Evolutionary conservation across 2,888 invertebrate species (phyloP).

Genomic region (Shargacucullia verbasci): DNA sequence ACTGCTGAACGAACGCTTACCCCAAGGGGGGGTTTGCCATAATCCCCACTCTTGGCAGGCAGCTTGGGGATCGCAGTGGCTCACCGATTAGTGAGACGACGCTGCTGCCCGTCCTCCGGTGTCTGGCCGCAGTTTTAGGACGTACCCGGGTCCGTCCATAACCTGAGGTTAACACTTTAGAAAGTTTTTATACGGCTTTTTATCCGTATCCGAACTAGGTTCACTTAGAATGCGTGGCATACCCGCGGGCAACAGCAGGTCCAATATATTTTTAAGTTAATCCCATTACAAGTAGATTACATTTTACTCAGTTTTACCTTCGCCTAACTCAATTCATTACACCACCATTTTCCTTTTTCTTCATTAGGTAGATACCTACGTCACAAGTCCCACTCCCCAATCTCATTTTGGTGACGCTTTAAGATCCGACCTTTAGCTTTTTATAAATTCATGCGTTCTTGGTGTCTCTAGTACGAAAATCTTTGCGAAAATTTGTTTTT

Average conservation of each 20-base stretch:
- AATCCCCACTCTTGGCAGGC: too few species aligned
- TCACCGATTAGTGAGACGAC: too few species aligned
- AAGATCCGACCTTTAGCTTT: conserved; percentile 17
- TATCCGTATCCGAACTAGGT: too few species aligned
- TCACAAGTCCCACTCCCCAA: conserved; percentile 28
- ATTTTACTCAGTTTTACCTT: background rate
- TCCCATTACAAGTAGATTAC: background rate
- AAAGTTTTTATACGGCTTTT: too few species aligned
- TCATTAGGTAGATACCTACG: conserved; percentile 40
- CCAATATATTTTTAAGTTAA: background rate
- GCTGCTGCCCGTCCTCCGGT: too few species aligned
- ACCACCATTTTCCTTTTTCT: conserved; percentile 16
- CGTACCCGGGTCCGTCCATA: too few species aligned
- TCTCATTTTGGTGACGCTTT: conserved; percentile 45
- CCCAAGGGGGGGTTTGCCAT: too few species aligned
- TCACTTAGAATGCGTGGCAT: too few species aligned
- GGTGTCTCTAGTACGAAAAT: conserved; percentile 12
- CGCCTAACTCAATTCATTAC: conserved; percentile 7
- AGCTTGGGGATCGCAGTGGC: too few species aligned
- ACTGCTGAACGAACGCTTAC: too few species aligned
- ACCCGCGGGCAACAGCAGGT: background rate
- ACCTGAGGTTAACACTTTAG: too few species aligned
- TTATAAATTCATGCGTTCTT: conserved; percentile 43
- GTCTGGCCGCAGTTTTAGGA: too few species aligned
- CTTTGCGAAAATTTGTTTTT: background rate